Conservation (phyloP, 1,140 invertebrate species). For the Telenomus remus region DNA sequence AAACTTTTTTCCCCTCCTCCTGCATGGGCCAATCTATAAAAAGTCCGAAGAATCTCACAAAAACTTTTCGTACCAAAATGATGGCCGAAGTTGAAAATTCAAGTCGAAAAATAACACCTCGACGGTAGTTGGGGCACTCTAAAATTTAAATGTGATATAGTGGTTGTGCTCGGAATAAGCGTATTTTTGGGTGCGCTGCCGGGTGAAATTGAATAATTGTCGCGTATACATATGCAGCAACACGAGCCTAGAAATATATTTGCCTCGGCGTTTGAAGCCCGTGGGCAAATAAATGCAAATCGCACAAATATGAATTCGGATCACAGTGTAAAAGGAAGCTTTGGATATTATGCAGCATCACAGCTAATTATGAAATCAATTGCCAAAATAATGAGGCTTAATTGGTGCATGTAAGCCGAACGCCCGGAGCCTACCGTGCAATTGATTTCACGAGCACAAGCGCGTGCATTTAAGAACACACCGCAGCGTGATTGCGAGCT, state of each 20-base stretch:
- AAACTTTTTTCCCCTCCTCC: no score
- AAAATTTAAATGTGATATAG: no score
- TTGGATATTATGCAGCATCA: conserved; percentile 53
- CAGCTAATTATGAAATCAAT: conserved; percentile 49
- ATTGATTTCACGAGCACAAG: conserved; percentile 5
- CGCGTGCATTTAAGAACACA: background rate
- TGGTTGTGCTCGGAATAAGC: no score
- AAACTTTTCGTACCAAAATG: no score
- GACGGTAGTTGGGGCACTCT: no score
- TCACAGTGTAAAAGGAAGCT: conserved; percentile 43
- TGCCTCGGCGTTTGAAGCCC: conserved; percentile 41
- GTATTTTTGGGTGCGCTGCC: no score
- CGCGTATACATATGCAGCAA: conserved; percentile 49
- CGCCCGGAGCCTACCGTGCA: background rate
- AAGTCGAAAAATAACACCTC: no score
- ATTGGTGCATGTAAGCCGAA: conserved; percentile 15
- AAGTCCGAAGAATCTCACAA: no score
- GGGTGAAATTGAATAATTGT: conserved; percentile 51
- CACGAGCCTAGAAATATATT: conserved; percentile 57
- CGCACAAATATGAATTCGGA: conserved; percentile 49
- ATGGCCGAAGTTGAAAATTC: no score
- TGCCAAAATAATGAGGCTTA: conserved; percentile 45
- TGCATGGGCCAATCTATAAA: no score
- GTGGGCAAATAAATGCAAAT: conserved; percentile 51
- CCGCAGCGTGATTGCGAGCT: background rate